Percentiles rank a stretch among this genome's conserved stretches.
Conservation (phyloP, 2,888 invertebrate genomes). For the Monoplex corrugatus region DNA sequence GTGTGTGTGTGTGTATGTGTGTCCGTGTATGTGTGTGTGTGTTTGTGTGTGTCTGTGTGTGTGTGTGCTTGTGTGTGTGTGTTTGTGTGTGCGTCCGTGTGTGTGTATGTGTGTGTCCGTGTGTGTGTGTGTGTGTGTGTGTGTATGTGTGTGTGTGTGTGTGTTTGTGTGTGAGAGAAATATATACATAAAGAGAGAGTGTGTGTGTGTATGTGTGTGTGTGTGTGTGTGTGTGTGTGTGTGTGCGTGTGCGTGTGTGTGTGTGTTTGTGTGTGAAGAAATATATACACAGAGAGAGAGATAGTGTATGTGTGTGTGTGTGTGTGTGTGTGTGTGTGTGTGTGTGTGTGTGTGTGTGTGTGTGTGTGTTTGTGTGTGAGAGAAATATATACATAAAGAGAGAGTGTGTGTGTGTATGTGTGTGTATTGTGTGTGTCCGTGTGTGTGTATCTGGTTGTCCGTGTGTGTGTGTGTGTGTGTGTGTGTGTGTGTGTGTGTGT, state of each 20-base stretch:
- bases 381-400: no score
- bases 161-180: background rate
- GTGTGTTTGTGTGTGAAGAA: background rate
- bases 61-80: background rate
- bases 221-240: background rate
- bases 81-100: background rate
- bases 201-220: background rate
- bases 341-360: no score
- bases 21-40: background rate
- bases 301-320: no score
- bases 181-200: no score
- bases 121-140: slow-evolving; percentile 2
- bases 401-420: no score
- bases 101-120: background rate
- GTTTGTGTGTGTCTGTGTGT: background rate
- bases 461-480: no score
- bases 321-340: no score
- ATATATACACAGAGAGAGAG: no score
- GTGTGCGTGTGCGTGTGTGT: background rate
- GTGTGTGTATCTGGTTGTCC: no score
- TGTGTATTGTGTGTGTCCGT: no score
- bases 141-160: slow-evolving; percentile 16
- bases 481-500: no score
- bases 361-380: no score
- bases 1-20: slow-evolving; percentile 12